phyloP scores from a whole-genome alignment of 2,113 vertebrate genomes.

The Tricholaema leucomelas region DNA sequence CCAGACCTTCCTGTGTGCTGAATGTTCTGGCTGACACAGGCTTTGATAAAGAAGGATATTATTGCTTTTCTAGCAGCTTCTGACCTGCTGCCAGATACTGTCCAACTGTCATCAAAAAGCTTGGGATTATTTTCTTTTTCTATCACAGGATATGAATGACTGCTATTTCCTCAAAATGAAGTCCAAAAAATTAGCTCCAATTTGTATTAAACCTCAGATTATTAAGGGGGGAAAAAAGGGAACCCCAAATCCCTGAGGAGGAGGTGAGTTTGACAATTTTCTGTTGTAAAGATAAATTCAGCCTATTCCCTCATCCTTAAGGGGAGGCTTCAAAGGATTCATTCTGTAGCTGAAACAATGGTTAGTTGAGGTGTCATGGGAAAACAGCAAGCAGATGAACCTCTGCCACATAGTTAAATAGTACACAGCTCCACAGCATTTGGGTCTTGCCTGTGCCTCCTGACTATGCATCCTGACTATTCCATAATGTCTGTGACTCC shows the following conservation, averaged over 20 bases:
- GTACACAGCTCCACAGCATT: background rate
- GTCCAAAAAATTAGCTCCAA: background rate
- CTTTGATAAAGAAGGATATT: background rate
- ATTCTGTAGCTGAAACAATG: background rate
- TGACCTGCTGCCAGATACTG: conserved; percentile 23
- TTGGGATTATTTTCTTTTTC: background rate
- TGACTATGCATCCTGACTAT: background rate
- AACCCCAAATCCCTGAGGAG: background rate
- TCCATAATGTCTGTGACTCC: background rate
- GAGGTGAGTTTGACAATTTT: background rate
- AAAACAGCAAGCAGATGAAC: background rate
- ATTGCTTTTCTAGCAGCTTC: background rate
- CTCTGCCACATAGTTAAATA: background rate
- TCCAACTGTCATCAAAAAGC: background rate
- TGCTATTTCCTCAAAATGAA: background rate
- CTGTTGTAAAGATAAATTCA: background rate
- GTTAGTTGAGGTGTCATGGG: background rate
- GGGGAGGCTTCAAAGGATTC: background rate
- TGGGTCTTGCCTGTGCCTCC: background rate
- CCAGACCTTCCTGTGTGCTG: background rate
- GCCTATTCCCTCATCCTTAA: background rate
- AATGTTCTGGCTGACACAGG: background rate
- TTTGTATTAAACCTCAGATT: background rate
- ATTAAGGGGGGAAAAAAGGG: background rate
- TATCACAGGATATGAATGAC: background rate